Evolutionary conservation across 2,113 vertebrate species (phyloP).

Genomic region (Labeo catla): DNA sequence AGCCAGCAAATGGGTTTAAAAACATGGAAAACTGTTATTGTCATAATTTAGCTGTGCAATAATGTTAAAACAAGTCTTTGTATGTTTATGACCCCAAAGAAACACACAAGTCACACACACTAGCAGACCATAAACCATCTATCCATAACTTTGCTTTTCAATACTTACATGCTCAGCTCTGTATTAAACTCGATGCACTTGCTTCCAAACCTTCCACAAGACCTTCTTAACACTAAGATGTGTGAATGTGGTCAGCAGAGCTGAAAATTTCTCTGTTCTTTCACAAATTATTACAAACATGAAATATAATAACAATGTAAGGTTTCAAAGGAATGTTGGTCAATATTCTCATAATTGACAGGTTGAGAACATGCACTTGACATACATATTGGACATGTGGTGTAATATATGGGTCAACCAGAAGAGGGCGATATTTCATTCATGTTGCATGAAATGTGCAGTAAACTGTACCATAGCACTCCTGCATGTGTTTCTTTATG

Average conservation of each 20-base stretch:
- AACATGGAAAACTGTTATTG: conserved; percentile 16
- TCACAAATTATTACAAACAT: neutral
- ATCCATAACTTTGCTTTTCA: neutral
- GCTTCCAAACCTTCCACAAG: conserved; percentile 1
- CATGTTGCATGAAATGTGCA: no score
- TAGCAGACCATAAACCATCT: no score
- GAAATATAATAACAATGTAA: neutral
- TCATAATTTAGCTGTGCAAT: conserved; percentile 38
- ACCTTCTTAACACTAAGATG: neutral
- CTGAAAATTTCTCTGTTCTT: neutral
- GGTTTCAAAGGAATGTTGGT: neutral
- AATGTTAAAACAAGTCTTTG: neutral
- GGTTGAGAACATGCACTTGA: neutral
- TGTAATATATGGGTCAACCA: neutral
- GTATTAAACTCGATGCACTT: neutral
- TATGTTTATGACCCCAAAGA: no score
- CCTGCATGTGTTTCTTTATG: no score
- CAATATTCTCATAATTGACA: neutral
- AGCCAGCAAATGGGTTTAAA: conserved; percentile 27
- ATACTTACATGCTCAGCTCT: neutral
- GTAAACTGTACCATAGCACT: no score
- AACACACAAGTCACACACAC: no score
- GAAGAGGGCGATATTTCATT: neutral
- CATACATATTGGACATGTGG: neutral
- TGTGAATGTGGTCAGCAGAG: neutral